These are phyloP conservation scores for Heliconius congener DNA, from an alignment of 1,140 invertebrate species.

Conservation along the genomic window DNA sequence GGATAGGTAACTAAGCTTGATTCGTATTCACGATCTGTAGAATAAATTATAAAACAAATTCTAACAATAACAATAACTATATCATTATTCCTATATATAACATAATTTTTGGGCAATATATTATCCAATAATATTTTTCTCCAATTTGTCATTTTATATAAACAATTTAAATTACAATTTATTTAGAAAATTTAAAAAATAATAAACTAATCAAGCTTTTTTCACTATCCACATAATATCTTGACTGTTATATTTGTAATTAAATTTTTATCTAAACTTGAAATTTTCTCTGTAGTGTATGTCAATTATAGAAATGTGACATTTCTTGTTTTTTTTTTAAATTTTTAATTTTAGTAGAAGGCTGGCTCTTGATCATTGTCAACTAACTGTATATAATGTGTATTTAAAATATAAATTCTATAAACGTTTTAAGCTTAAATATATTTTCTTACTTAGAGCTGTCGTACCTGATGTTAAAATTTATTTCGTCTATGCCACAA, in stretches of 20 bases:
- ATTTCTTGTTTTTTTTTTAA: not conserved
- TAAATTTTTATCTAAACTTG: conserved; percentile 22
- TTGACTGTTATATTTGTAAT: conserved; percentile 32
- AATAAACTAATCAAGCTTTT: conserved; percentile 18
- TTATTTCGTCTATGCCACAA: not conserved
- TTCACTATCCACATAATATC: conserved; percentile 14
- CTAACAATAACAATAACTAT: too few relatives aligned
- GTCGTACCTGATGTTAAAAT: conserved; percentile 7
- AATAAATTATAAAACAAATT: not conserved
- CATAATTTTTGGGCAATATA: too few relatives aligned
- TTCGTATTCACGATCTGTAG: not conserved
- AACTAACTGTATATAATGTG: conserved; percentile 16
- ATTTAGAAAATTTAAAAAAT: not conserved
- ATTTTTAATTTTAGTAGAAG: not conserved
- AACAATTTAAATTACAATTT: not conserved
- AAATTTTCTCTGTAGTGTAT: conserved; percentile 17
- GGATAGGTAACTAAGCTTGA: conserved; percentile 34
- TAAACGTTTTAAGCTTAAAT: conserved; percentile 22
- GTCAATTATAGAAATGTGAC: conserved; percentile 30
- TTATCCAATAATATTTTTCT: too few relatives aligned
- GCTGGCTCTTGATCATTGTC: conserved; percentile 19
- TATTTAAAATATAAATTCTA: conserved; percentile 16
- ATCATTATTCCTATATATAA: too few relatives aligned
- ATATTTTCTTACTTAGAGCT: conserved; percentile 14
- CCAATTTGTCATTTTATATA: not conserved